phyloP scores from a whole-genome alignment of 2,888 invertebrate genomes.

The Silvanus unidentatus region DNA sequence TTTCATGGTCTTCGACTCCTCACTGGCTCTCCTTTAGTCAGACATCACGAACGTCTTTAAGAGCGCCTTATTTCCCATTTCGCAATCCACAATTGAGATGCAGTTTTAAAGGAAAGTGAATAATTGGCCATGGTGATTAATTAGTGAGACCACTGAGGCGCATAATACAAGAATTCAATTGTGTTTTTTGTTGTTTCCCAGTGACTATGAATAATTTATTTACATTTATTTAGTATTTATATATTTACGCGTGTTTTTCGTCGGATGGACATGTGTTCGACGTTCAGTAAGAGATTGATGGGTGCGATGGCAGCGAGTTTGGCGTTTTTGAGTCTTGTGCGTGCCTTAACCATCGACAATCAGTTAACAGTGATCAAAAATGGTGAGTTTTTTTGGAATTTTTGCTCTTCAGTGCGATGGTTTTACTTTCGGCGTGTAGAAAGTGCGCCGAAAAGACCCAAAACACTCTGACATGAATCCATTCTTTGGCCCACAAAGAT shows the following conservation, averaged over 20 bases:
- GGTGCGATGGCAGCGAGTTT: conserved; percentile 24
- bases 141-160: conserved; percentile 9
- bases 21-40: not conserved
- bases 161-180: conserved; percentile 3
- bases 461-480: too few relatives aligned
- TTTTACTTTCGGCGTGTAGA: too few relatives aligned
- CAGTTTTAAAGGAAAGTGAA: conserved; percentile 8
- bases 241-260: not conserved
- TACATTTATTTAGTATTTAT: conserved; percentile 5
- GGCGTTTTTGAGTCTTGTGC: conserved; percentile 27
- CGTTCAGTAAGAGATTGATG: not conserved
- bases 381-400: too few relatives aligned
- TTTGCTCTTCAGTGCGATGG: conserved; percentile 10
- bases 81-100: conserved; percentile 9
- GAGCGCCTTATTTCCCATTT: too few relatives aligned
- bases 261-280: too few relatives aligned
- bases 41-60: too few relatives aligned
- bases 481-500: too few relatives aligned
- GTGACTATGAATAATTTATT: conserved; percentile 11
- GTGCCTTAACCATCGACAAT: conserved; percentile 44
- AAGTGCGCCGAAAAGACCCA: too few relatives aligned
- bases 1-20: conserved; percentile 11
- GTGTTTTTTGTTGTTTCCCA: not conserved
- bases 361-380: conserved; percentile 44
- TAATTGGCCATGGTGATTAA: conserved; percentile 9